A percentile compares a stretch with the other conserved stretches of the same genome.
phyloP scores from a whole-genome alignment of 2,888 invertebrate genomes.

The Cataglyphis albicans region DNA sequence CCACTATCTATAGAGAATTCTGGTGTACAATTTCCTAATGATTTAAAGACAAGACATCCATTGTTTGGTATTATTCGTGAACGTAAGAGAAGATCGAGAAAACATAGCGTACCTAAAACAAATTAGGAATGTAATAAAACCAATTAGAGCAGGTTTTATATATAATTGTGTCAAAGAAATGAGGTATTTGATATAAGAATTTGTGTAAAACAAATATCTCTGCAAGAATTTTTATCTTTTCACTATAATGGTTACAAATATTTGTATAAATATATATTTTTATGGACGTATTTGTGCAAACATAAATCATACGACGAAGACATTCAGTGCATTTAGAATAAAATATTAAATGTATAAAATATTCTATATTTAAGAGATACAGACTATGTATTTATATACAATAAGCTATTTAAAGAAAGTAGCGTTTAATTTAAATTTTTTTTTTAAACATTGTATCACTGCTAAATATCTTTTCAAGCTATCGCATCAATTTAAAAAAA shows the following conservation, averaged over 20 bases:
- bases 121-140: not conserved
- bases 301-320: not conserved
- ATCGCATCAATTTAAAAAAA: not conserved
- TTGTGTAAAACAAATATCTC: not conserved
- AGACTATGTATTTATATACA: not conserved
- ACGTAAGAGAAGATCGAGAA: conserved; percentile 57
- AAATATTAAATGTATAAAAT: not conserved
- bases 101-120: not conserved
- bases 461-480: not conserved
- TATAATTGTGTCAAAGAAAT: not conserved
- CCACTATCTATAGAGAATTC: conserved; percentile 58
- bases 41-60: conserved; percentile 78
- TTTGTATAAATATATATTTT: not conserved
- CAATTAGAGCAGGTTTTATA: not conserved
- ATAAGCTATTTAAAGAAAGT: not conserved
- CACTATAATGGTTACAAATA: not conserved
- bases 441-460: not conserved
- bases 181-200: not conserved
- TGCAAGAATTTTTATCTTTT: not conserved
- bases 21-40: conserved; percentile 76
- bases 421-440: not conserved
- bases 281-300: not conserved
- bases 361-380: not conserved
- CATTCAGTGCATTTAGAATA: not conserved
- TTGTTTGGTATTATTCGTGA: conserved; percentile 69